Conservation (phyloP, 2,888 invertebrate genomes). For the Mythimna pallens region DNA sequence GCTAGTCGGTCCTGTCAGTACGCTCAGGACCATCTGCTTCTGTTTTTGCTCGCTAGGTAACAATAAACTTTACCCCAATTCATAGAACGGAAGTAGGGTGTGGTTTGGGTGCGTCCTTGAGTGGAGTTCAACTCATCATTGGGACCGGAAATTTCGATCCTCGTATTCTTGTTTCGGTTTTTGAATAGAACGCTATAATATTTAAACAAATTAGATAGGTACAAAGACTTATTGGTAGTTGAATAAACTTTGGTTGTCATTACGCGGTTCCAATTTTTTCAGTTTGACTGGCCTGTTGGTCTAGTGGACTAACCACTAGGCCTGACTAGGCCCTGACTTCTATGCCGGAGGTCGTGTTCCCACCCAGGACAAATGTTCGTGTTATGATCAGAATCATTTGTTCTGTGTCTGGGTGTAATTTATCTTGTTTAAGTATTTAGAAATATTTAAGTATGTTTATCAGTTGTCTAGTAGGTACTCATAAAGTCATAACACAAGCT, state of each 20-base stretch:
- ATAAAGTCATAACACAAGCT: too few species aligned
- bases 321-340: too few species aligned
- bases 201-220: not conserved
- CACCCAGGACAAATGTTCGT: too few species aligned
- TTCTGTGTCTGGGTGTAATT: too few species aligned
- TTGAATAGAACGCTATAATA: slow-evolving; percentile 25
- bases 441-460: too few species aligned
- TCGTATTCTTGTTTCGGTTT: slow-evolving; percentile 67
- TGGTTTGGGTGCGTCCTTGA: slow-evolving; percentile 87
- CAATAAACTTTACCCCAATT: slow-evolving; percentile 81
- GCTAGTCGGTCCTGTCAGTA: slow-evolving; percentile 34
- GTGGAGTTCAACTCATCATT: slow-evolving; percentile 78
- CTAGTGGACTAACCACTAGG: too few species aligned
- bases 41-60: slow-evolving; percentile 77
- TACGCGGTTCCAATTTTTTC: not conserved
- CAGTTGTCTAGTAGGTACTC: too few species aligned
- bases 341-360: too few species aligned
- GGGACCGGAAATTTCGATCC: slow-evolving; percentile 82
- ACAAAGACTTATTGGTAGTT: not conserved
- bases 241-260: not conserved
- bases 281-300: too few species aligned
- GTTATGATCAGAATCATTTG: too few species aligned
- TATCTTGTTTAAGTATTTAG: too few species aligned
- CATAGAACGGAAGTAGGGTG: slow-evolving; percentile 86
- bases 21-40: slow-evolving; percentile 72